Base-by-base conservation (phyloP, 64 coral and sea anemone species). In the Exaiptasia diaphana region DNA sequence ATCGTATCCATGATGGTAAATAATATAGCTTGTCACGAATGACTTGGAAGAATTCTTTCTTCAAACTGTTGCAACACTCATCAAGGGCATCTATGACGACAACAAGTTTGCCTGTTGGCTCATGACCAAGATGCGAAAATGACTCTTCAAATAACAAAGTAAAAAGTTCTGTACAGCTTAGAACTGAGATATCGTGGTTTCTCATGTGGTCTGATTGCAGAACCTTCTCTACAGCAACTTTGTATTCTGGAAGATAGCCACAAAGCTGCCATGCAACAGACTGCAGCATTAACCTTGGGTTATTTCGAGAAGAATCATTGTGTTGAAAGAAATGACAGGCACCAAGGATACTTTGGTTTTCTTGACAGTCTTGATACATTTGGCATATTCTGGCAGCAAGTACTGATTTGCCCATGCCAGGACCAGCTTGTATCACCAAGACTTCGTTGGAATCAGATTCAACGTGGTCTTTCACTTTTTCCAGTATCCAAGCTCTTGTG, bases 381-480 rank as follows among this genome's bases (percentile, higher is more conserved):
- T 83, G 57, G 57, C 88, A 90, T 7, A 64, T 18, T 14, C 43
- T 41, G 35, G 88, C 79, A 36, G 88, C 70, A 20, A 90, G 15
- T 54, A 83, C 80, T 14, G 88, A 90, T 34, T 90, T 90, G 3
- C 88, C 88, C 24, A 90, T 44, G 18, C 88, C 88, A 27, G 88
- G 56, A 48, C 62, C 52, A 11, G 79, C 88, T 33, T 35, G 67
- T 42, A 90, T 34, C 28, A 77, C 29, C 55, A 83, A 53, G 20
- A 55, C 53, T 14, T 65, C 32, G 32, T 29, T 5, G 17, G 32
- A 18, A 18, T 18, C 61, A 7, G 13, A 10, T 12, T 37, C 3
- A 65, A 65, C 12, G 38, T 37, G 32, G 61, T 29, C 17, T 37
- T 65, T 65, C 5, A 65, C 61, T 65, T 65, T 5, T 25, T 65